These are phyloP conservation scores for Yasuhikotakia modesta DNA, from an alignment of 2,797 vertebrate genomes.

Conservation along the genomic window DNA sequence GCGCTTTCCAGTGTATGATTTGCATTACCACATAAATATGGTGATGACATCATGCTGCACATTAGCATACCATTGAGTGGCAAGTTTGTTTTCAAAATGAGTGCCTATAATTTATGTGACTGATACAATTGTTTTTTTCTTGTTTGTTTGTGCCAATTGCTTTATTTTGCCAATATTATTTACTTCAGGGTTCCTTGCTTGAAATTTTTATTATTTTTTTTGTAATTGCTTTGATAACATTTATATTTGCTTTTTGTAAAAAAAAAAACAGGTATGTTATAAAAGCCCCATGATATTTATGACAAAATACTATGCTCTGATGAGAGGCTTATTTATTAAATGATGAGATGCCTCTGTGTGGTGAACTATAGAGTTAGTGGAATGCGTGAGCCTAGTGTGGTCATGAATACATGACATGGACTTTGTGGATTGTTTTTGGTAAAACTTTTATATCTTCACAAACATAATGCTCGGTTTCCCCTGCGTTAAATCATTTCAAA, in stretches of 20 bases:
- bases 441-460: conserved; percentile 78
- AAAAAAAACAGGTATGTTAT: conserved; percentile 71
- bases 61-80: conserved; percentile 10
- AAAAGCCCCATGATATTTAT: conserved; percentile 81
- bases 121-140: conserved; percentile 81
- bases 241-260: conserved; percentile 74
- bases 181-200: conserved; percentile 77
- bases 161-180: conserved; percentile 83
- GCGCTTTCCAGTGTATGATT: not conserved
- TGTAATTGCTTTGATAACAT: conserved; percentile 83
- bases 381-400: conserved; percentile 60
- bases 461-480: conserved; percentile 77
- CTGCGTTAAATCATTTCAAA: conserved; percentile 82
- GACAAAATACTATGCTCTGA: conserved; percentile 71
- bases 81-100: conserved; percentile 61
- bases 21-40: not conserved
- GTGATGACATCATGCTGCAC: conserved; percentile 30
- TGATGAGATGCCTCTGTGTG: conserved; percentile 69
- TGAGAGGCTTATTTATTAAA: conserved; percentile 83
- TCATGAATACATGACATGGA: conserved; percentile 70
- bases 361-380: conserved; percentile 64
- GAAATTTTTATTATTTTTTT: conserved; percentile 74
- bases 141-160: conserved; percentile 86
- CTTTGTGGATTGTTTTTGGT: conserved; percentile 77
- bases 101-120: conserved; percentile 94